phyloP scores from a whole-genome alignment of 2,113 vertebrate species.

The Gopherus flavomarginatus region DNA sequence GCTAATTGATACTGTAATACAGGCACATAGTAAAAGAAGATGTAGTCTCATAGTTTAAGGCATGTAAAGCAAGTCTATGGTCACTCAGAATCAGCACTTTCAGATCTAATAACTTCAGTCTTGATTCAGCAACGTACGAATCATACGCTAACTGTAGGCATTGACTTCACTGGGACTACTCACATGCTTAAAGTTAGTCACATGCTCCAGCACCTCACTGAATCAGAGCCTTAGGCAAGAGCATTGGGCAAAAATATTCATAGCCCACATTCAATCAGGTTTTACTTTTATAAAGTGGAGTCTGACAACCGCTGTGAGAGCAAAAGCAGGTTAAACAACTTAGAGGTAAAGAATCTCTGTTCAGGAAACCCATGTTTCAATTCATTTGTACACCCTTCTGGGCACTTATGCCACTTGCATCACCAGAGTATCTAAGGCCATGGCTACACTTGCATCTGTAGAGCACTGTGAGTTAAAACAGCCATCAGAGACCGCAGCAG shows the following conservation, averaged over 20 bases:
- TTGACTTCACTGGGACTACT: not conserved
- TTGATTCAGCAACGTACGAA: not conserved
- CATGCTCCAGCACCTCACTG: not conserved
- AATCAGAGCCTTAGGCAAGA: not conserved
- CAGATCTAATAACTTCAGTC: not conserved
- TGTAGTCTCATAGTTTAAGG: not conserved
- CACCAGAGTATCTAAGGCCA: not conserved
- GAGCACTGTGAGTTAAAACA: no score
- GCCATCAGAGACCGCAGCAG: no score
- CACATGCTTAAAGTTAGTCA: not conserved
- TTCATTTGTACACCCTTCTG: not conserved
- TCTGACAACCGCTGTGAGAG: not conserved
- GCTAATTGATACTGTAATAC: not conserved
- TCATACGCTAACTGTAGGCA: not conserved
- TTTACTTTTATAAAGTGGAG: not conserved
- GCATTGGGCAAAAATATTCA: not conserved
- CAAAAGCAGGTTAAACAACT: not conserved
- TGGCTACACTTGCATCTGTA: no score
- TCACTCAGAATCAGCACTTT: not conserved
- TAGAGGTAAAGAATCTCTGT: not conserved
- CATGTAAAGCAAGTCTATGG: not conserved
- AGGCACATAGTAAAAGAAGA: not conserved
- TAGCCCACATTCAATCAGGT: not conserved
- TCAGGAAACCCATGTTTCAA: not conserved
- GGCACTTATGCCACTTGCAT: not conserved